A percentile compares a stretch with the other conserved stretches of the same genome.
Evolutionary conservation across 2,797 vertebrate genomes (phyloP).

Genomic region (Enteromius treurensis): DNA sequence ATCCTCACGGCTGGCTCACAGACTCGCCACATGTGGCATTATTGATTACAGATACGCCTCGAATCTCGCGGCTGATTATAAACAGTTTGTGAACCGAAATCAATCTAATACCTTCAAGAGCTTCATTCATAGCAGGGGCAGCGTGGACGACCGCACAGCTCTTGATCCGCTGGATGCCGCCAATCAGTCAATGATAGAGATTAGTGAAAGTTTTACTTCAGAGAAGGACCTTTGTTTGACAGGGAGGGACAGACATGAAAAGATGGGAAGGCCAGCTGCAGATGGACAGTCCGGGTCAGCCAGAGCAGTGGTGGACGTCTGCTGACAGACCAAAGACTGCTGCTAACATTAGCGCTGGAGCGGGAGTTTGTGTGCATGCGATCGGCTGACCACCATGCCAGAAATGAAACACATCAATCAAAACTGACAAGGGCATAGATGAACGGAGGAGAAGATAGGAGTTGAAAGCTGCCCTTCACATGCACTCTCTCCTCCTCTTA

Average conservation of each 20-base stretch:
- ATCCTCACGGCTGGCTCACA: neutral
- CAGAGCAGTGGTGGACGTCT: conserved; percentile 24
- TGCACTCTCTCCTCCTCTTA: conserved; percentile 28
- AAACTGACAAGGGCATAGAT: conserved; percentile 29
- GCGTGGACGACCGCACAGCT: conserved; percentile 29
- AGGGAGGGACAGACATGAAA: conserved; percentile 28
- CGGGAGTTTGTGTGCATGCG: conserved; percentile 13
- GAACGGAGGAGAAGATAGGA: conserved; percentile 21
- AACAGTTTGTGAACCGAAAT: conserved; percentile 47
- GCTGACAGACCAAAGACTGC: conserved; percentile 23
- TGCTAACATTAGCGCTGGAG: conserved; percentile 32
- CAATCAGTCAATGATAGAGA: conserved; percentile 44
- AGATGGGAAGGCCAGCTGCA: conserved; percentile 14
- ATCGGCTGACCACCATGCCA: conserved; percentile 32
- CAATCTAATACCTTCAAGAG: conserved; percentile 60
- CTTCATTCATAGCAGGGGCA: conserved; percentile 56
- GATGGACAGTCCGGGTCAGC: conserved; percentile 15
- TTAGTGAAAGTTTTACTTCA: conserved; percentile 16
- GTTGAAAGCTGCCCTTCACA: conserved; percentile 29
- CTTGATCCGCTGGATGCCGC: conserved; percentile 47
- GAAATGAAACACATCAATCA: conserved; percentile 38
- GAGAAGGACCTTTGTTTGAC: conserved; percentile 38
- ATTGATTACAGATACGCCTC: conserved; percentile 53
- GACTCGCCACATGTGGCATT: neutral
- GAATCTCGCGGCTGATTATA: conserved; percentile 55